Percentiles rank a stretch among this genome's conserved stretches.
These are phyloP conservation scores for Luperina nickerlii DNA, from an alignment of 2,888 invertebrate species.

Conservation along the genomic window DNA sequence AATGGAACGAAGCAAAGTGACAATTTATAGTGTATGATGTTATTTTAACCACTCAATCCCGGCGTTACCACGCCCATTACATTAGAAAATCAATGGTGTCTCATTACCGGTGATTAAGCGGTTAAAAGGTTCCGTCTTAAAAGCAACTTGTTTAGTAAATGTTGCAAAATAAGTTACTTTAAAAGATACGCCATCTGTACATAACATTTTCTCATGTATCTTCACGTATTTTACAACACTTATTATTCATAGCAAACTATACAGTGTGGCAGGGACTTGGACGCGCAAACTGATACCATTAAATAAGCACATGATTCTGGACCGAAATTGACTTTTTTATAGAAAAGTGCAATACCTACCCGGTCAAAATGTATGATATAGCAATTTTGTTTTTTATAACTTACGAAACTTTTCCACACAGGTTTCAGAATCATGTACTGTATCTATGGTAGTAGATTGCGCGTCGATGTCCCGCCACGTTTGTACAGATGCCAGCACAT, in stretches of 20 bases:
- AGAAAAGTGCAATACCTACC: neutral
- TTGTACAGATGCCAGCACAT: too few relatives aligned
- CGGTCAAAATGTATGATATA: too few relatives aligned
- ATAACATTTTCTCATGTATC: neutral
- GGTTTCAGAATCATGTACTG: neutral
- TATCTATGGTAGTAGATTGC: neutral
- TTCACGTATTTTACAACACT: slow-evolving; percentile 1
- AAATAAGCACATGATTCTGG: neutral
- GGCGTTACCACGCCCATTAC: too few relatives aligned
- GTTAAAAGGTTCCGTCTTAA: neutral
- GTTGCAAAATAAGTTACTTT: slow-evolving; percentile 1
- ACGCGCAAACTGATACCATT: neutral
- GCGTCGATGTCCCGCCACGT: neutral
- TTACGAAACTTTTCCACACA: neutral
- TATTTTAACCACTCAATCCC: neutral
- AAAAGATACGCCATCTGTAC: neutral
- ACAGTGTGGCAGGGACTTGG: too few relatives aligned
- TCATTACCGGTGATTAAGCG: too few relatives aligned
- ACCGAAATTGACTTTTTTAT: neutral
- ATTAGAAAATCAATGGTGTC: too few relatives aligned
- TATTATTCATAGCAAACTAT: slow-evolving; percentile 14
- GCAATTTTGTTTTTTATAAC: neutral
- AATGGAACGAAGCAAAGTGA: neutral
- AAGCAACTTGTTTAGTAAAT: slow-evolving; percentile 42
- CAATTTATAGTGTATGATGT: neutral